A percentile compares a stretch with the other conserved stretches of the same genome.
These are phyloP conservation scores for Dasypogon diadema DNA, from an alignment of 2,888 invertebrate genomes.

Conservation along the genomic window DNA sequence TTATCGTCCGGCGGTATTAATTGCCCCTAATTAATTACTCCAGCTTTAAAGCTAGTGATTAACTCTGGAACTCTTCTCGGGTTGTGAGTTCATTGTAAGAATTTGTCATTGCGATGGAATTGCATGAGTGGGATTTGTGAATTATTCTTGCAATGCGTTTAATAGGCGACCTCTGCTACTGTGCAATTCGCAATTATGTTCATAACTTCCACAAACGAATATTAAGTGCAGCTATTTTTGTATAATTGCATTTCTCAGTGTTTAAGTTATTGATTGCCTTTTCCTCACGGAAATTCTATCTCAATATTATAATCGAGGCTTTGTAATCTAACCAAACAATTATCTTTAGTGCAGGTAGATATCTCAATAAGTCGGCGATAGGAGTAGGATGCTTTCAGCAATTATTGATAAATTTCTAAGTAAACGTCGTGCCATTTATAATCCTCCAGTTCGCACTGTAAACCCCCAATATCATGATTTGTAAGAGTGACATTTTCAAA, in stretches of 20 bases:
- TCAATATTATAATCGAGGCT: no score
- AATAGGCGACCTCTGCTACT: slow-evolving; percentile 8
- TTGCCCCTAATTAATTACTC: background rate
- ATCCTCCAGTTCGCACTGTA: background rate
- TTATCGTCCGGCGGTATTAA: background rate
- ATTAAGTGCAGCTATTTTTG: no score
- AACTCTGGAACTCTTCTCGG: slow-evolving; percentile 3
- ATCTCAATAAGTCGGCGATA: slow-evolving; percentile 1
- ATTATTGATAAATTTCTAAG: slow-evolving; percentile 9
- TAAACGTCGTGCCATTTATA: background rate
- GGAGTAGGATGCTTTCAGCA: slow-evolving; percentile 1
- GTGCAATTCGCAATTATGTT: background rate
- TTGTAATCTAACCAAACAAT: background rate
- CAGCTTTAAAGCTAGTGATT: background rate
- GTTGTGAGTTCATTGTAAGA: background rate
- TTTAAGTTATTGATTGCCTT: background rate
- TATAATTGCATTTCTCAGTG: background rate
- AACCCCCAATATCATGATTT: slow-evolving; percentile 6
- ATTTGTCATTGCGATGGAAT: background rate
- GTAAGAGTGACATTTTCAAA: background rate
- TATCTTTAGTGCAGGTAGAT: slow-evolving; percentile 7
- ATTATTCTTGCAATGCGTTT: background rate
- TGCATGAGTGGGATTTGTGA: background rate
- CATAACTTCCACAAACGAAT: slow-evolving; percentile 6
- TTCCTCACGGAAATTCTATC: no score